Conservation (phyloP, 2,113 vertebrate species). For the Willisornis vidua region DNA sequence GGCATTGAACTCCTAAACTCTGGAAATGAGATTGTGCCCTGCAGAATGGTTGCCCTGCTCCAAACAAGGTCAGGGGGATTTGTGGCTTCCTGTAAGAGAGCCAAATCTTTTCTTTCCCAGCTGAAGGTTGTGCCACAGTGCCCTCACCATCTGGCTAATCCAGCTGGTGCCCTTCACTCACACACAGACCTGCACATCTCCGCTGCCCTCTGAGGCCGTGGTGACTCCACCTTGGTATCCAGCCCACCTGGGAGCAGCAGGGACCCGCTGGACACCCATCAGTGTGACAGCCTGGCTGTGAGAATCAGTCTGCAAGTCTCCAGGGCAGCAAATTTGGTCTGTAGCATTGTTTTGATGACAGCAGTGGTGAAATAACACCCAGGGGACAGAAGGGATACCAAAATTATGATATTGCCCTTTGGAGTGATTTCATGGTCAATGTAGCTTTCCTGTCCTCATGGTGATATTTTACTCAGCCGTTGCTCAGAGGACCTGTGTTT, state of each 20-base stretch:
- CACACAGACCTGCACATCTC: rapidly evolving
- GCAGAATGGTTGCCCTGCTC: background rate
- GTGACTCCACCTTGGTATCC: background rate
- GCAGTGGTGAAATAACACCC: constrained; percentile 26
- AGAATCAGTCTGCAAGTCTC: background rate
- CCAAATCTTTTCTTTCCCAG: background rate
- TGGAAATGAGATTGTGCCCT: background rate
- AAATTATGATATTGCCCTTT: constrained; percentile 47
- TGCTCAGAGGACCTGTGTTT: constrained; percentile 46
- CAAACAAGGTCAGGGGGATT: background rate
- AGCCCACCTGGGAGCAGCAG: background rate
- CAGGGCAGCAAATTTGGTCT: background rate
- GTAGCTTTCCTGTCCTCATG: constrained; percentile 21
- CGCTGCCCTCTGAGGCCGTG: rapidly evolving
- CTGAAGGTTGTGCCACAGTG: background rate
- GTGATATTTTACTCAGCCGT: constrained; percentile 42
- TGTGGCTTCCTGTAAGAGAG: background rate
- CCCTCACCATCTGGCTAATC: background rate
- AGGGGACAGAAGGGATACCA: constrained; percentile 7
- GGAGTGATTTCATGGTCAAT: constrained; percentile 47
- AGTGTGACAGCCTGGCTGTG: background rate
- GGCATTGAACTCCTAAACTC: constrained; percentile 8
- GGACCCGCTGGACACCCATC: background rate
- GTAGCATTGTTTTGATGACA: constrained; percentile 16
- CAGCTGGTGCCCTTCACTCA: background rate